Evolutionary conservation across 2,113 vertebrate genomes (phyloP), one percentile per base, ranked within the genome.

Genomic region (Oostethus manadensis): DNA sequence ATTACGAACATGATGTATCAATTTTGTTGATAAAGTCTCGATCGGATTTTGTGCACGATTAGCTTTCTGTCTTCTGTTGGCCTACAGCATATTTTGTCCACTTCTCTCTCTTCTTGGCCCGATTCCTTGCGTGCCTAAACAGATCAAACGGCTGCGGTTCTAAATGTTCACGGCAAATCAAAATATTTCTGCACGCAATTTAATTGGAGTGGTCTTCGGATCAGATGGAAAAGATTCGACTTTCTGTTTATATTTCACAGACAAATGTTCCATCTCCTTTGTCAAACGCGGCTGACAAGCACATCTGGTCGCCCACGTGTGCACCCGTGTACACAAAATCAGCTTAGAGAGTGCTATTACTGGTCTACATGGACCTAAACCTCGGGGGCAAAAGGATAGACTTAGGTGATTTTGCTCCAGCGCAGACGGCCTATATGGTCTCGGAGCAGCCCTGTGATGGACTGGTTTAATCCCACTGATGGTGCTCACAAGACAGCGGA

Each of bases 391-490:
- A 47, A 49, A 57, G 57, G 48, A 45, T 44, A 62, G 74, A 47
- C 74, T 75, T 43, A 62, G 81, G 72, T 73, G 74, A 80, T 81
- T 82, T 75, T 66, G 57, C 78, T 70, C 55, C 21, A 18, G 57
- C 15, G 3, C 62, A 79, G 67, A 73, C 71, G 76, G 64, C 71
- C 62, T 63, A 46, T 78, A 67, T 66, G 78, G 51, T 62, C 71
- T 69, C 73, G 68, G 33, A 66, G 65, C 62, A 45, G 71, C 77
- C n/a, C 67, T 65, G 68, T 87, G 87, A 88, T 87, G 80, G 84
- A 89, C 81, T 81, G 86, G 84, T 86, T 81, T 87, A 84, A 88
- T 88, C 83, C 77, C 50, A 71, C 74, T 85, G 83, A 88, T 85
- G 77, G 80, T 71, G 67, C 64, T 75, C 58, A 56, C 78, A 74